Conservation (phyloP, 2,797 vertebrate genomes). For the Caiman crocodilus region DNA sequence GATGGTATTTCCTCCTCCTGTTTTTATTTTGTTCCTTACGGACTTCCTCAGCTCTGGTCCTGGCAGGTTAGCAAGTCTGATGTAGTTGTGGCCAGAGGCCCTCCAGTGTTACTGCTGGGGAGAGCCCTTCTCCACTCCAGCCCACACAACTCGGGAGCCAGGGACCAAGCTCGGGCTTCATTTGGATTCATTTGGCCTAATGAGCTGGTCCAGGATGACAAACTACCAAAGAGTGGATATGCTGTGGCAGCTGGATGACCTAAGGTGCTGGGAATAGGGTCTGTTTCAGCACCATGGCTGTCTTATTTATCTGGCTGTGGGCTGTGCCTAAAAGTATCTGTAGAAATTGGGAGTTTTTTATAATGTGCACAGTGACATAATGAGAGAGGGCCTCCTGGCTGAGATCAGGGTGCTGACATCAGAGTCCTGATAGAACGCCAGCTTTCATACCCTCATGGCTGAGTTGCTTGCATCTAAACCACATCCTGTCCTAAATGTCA, state of each 20-base stretch:
- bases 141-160: not conserved
- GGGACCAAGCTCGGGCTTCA: not conserved
- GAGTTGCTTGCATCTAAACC: slow-evolving; percentile 8
- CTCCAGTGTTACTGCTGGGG: not conserved
- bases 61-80: not conserved
- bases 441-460: slow-evolving; percentile 22
- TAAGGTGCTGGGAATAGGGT: not conserved
- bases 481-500: not conserved
- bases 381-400: too few species aligned
- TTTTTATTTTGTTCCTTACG: not conserved
- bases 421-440: not conserved
- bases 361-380: too few species aligned
- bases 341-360: too few species aligned
- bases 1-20: not conserved
- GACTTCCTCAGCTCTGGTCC: not conserved
- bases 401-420: too few species aligned
- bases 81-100: not conserved
- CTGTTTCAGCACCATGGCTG: not conserved
- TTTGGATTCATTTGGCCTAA: not conserved
- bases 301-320: too few species aligned
- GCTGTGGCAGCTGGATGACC: not conserved
- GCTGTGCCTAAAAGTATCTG: too few species aligned
- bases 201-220: too few species aligned
- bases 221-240: too few species aligned
- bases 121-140: not conserved